Base-by-base conservation (phyloP, 23 tunicate species). In the Trididemnum clinides region DNA sequence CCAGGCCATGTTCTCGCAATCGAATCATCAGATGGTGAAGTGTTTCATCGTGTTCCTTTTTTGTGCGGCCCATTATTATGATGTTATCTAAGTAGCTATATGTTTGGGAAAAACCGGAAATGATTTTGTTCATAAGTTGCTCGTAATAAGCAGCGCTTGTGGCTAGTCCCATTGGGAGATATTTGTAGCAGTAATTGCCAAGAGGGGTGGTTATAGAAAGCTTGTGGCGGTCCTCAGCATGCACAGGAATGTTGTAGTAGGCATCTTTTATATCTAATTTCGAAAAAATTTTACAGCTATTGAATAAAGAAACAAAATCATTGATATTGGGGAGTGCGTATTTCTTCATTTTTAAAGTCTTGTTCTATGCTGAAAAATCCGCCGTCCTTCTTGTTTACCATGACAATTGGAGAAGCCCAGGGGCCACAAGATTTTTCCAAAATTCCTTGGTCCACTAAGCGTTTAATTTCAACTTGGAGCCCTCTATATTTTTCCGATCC, bases 291-390 rank as follows among this genome's bases (percentile, higher is more conserved):
- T 30, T 29, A 4, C 36, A 66, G 3, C n/a, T 23, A n/a, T 66
- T 36, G 7, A 37, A 36, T 20, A 66, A 29, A 32, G 75, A 10
- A 5, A 10, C 36, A 66, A 66, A 66, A 31, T 66, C 37, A 23
- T 66, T 66, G 4, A 66, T 66, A 37, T 66, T 66, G 7, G 75
- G 75, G 18, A 66, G 7, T 29, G 75, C 75, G n/a, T 32, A 66
- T 30, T 32, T 30, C 7, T 30, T 36, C 37, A 66, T 32, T 31
- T 66, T 66, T 23, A 66, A 23, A 28, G 31, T 23, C 31, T 66
- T 66, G 7, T 66, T 66, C 12, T n/a, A n/a, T n/a, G n/a, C n/a
- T n/a, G n/a, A n/a, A n/a, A n/a, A n/a, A n/a, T n/a, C n/a, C n/a
- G n/a, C n/a, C n/a, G n/a, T n/a, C n/a, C n/a, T n/a, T n/a, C n/a